Percentiles rank a stretch among this genome's conserved stretches.
phyloP scores from a whole-genome alignment of 2,113 vertebrate species.

The Dascyllus trimaculatus region DNA sequence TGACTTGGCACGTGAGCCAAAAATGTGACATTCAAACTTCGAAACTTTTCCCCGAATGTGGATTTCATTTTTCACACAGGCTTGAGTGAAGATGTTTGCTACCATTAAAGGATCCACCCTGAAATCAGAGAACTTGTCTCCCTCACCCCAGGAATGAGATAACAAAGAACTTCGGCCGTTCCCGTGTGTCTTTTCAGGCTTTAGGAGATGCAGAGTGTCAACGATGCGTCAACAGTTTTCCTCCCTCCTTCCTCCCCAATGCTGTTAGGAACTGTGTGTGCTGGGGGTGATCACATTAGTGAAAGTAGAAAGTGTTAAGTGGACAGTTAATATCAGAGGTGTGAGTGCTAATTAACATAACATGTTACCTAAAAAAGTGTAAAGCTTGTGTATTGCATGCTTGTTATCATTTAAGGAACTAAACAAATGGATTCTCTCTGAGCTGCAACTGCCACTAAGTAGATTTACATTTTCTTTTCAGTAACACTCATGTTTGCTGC shows the following conservation, averaged over 20 bases:
- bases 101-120: no score
- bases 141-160: neutral
- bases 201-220: conserved; percentile 14
- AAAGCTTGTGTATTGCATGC: conserved; percentile 48
- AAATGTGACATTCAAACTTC: no score
- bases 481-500: neutral
- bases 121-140: neutral
- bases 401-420: conserved; percentile 10
- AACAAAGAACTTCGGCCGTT: neutral
- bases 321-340: conserved; percentile 51
- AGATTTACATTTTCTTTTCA: conserved; percentile 1
- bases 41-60: neutral
- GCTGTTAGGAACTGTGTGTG: neutral
- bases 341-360: conserved; percentile 44
- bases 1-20: neutral
- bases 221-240: conserved; percentile 39
- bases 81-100: neutral
- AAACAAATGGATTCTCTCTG: neutral
- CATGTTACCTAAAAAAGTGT: conserved; percentile 2
- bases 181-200: conserved; percentile 8
- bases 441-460: neutral
- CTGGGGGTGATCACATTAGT: conserved; percentile 62
- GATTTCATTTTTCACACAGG: neutral
- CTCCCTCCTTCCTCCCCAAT: neutral
- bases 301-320: conserved; percentile 60